A percentile compares a stretch with the other conserved stretches of the same genome.
Conservation (phyloP, 1,140 invertebrate genomes). For the Papilio machaon region DNA sequence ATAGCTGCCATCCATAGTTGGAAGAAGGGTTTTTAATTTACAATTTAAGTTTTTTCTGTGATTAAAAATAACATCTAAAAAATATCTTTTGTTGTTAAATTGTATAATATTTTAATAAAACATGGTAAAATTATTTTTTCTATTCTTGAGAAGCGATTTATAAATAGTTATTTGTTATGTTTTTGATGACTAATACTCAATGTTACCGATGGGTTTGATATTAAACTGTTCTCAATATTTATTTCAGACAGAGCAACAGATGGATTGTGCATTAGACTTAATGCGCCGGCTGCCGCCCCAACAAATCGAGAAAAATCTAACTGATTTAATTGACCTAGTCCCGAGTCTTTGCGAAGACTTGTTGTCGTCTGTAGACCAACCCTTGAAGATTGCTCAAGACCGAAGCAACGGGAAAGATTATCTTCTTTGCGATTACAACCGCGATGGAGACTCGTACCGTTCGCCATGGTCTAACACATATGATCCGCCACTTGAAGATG, state of each 20-base stretch:
- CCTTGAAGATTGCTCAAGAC: constrained; percentile 98
- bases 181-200: constrained; percentile 68
- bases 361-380: constrained; percentile 98
- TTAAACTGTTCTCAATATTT: constrained; percentile 38
- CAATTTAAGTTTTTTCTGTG: constrained; percentile 36
- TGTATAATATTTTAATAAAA: constrained; percentile 27
- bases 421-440: constrained; percentile 98
- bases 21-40: constrained; percentile 35
- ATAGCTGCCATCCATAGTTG: constrained; percentile 29
- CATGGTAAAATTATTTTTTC: constrained; percentile 50
- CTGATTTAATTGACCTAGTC: constrained; percentile 98
- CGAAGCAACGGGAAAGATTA: constrained; percentile 98
- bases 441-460: constrained; percentile 99
- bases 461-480: constrained; percentile 99
- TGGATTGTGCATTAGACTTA: constrained; percentile 99
- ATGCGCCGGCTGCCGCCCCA: constrained; percentile 99
- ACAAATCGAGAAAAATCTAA: constrained; percentile 99
- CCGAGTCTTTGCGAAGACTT: constrained; percentile 98
- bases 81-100: constrained; percentile 11
- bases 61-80: constrained; percentile 31
- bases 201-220: constrained; percentile 47
- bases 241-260: constrained; percentile 96
- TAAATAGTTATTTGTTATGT: constrained; percentile 61
- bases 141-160: background rate
- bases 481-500: constrained; percentile 98